phyloP scores from a whole-genome alignment of 2,797 vertebrate genomes.

The Margarornis squamiger region DNA sequence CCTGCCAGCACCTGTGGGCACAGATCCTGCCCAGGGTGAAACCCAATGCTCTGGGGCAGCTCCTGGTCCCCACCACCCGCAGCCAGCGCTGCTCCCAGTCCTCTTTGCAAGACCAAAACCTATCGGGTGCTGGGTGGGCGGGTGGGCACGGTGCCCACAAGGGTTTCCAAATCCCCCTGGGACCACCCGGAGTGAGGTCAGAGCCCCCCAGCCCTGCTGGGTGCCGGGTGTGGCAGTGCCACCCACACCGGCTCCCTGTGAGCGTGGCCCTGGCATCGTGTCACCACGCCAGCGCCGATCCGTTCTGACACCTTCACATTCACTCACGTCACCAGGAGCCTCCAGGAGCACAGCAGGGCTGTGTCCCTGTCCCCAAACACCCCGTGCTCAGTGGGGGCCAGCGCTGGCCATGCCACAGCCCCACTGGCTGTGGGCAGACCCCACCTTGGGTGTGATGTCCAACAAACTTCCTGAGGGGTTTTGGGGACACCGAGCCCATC shows the following conservation, averaged over 20 bases:
- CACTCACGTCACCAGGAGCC: slow-evolving; percentile 15
- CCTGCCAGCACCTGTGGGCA: background rate
- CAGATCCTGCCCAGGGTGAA: background rate
- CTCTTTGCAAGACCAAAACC: background rate
- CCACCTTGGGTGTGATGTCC: rapidly evolving
- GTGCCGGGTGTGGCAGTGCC: background rate
- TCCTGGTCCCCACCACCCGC: background rate
- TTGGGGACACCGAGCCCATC: background rate
- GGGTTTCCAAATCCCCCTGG: background rate
- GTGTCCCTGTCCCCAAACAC: background rate
- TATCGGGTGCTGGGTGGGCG: rapidly evolving
- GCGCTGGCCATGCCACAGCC: rapidly evolving
- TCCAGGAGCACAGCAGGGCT: background rate
- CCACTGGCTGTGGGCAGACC: rapidly evolving
- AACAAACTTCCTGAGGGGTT: background rate
- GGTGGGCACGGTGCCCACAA: background rate
- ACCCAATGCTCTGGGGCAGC: background rate
- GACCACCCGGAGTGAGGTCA: background rate
- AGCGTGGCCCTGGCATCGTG: background rate
- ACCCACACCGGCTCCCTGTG: background rate
- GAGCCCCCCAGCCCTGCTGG: background rate
- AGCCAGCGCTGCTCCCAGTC: background rate
- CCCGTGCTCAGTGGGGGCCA: rapidly evolving
- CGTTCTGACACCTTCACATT: slow-evolving; percentile 43
- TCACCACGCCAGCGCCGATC: background rate